These are phyloP conservation scores for Taeniopygia guttata DNA, from an alignment of 2,797 vertebrate genomes.

Conservation along the genomic window DNA sequence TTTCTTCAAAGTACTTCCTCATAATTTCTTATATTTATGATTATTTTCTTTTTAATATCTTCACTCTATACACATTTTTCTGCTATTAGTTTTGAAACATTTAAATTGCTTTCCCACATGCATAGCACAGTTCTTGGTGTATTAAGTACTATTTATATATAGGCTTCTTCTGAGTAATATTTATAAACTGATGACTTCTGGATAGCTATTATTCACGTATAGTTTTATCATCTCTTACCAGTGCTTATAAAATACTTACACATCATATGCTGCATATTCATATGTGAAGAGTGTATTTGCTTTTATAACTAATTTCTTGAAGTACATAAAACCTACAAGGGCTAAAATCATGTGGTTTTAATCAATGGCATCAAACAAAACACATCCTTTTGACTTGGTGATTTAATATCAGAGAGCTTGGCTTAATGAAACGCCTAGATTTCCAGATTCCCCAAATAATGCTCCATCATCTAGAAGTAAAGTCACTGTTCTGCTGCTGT, in stretches of 20 bases:
- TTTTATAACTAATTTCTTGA: neutral
- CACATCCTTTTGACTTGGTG: neutral
- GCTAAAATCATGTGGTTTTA: neutral
- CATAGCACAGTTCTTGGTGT: neutral
- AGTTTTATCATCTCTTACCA: neutral
- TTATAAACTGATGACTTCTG: neutral
- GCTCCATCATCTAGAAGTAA: neutral
- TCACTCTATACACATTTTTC: neutral
- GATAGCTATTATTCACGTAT: neutral
- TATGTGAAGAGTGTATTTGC: neutral
- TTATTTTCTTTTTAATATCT: neutral
- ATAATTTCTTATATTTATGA: neutral
- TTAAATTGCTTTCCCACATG: neutral
- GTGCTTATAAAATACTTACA: neutral
- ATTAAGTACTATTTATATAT: neutral
- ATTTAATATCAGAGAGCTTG: neutral
- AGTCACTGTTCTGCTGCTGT: neutral
- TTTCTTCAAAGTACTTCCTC: neutral
- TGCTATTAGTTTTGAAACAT: neutral
- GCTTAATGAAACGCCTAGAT: neutral
- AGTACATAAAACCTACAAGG: neutral
- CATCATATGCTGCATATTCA: neutral
- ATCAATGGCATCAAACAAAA: neutral
- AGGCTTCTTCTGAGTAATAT: neutral
- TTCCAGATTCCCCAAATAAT: neutral